A percentile compares a stretch with the other conserved stretches of the same genome.
phyloP scores from a whole-genome alignment of 2,888 invertebrate species.

The Clepsis dumicolana region DNA sequence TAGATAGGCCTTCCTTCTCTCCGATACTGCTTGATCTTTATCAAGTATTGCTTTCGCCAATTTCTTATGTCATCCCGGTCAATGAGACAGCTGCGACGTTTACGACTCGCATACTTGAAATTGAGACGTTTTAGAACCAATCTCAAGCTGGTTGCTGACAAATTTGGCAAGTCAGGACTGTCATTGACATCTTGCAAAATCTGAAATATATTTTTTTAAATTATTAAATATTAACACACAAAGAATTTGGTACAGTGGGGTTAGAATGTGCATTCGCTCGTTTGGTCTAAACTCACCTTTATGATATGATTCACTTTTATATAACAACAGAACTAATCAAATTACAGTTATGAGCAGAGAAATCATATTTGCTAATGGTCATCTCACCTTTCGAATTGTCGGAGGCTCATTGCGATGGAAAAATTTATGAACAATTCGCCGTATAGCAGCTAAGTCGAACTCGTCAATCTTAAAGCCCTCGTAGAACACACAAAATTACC shows the following conservation, averaged over 20 bases:
- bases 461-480: conserved; percentile 17
- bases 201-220: background rate
- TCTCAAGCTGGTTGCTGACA: conserved; percentile 13
- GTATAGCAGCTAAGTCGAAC: conserved; percentile 12
- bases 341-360: too few relatives aligned
- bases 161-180: conserved; percentile 11
- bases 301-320: too few relatives aligned
- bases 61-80: conserved; percentile 23
- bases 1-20: conserved; percentile 42
- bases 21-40: conserved; percentile 31
- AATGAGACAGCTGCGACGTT: conserved; percentile 3
- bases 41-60: conserved; percentile 24
- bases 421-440: conserved; percentile 24
- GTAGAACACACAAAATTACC: conserved; percentile 6
- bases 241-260: background rate
- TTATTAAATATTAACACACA: background rate
- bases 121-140: conserved; percentile 16
- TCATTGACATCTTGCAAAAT: conserved; percentile 18
- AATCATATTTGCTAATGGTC: conserved; percentile 6
- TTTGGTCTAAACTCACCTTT: too few relatives aligned
- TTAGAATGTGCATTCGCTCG: too few relatives aligned
- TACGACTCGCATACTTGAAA: conserved; percentile 27
- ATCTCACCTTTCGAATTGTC: conserved; percentile 14
- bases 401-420: conserved; percentile 21
- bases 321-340: too few relatives aligned